Conservation (phyloP, 2,888 invertebrate species). For the Druceiella hillmani region DNA sequence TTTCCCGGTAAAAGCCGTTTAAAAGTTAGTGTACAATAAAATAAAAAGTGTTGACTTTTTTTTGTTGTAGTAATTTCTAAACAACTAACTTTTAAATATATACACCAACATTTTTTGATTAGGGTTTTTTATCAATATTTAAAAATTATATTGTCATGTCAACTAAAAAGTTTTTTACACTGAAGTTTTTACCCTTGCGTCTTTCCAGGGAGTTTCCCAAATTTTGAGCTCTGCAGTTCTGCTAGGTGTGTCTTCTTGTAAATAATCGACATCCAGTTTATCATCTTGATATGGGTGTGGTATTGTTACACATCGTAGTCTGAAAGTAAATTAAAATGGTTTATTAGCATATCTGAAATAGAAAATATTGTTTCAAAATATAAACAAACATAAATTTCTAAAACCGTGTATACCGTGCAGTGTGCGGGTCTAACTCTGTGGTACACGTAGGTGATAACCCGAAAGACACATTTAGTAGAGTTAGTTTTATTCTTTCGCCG, state of each 20-base stretch:
- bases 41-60: too few species aligned
- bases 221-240: constrained; percentile 51
- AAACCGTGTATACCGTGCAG: constrained; percentile 62
- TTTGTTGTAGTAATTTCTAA: too few species aligned
- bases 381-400: too few species aligned
- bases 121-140: too few species aligned
- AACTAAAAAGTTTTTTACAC: constrained; percentile 29
- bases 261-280: background rate
- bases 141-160: background rate
- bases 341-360: too few species aligned
- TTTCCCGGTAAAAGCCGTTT: too few species aligned
- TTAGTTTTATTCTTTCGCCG: constrained; percentile 60
- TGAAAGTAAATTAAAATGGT: too few species aligned
- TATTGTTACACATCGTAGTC: background rate
- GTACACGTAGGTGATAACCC: constrained; percentile 61
- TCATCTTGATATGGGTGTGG: background rate
- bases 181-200: constrained; percentile 46
- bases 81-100: too few species aligned
- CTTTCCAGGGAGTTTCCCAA: constrained; percentile 63
- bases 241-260: background rate
- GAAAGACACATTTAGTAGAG: constrained; percentile 66
- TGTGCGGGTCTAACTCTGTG: constrained; percentile 67
- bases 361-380: too few species aligned
- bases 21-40: too few species aligned
- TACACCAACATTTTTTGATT: too few species aligned